Percentiles rank a stretch among this genome's conserved stretches.
Conservation (phyloP, 2,888 invertebrate species). For the Hymenopus coronatus region DNA sequence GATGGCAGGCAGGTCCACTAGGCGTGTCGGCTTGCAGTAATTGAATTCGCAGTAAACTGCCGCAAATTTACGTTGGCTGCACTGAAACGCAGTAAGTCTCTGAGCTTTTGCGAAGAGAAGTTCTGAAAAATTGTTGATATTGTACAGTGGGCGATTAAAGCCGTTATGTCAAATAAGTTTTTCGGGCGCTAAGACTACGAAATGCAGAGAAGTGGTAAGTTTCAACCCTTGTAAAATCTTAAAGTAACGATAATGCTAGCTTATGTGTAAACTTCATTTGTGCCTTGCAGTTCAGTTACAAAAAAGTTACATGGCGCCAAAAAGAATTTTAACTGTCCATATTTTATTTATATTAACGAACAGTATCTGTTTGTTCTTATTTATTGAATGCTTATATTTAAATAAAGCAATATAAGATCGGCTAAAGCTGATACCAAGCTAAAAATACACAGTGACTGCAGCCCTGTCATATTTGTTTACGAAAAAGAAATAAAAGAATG, state of each 20-base stretch:
- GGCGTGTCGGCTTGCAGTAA: too few species aligned
- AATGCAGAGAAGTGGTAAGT: conserved; percentile 30
- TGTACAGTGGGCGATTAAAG: conserved; percentile 5
- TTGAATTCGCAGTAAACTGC: too few species aligned
- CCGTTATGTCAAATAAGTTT: conserved; percentile 13
- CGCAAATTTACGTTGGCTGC: neutral
- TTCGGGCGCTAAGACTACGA: neutral
- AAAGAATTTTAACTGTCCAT: neutral
- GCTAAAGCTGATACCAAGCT: too few species aligned
- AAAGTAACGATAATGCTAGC: neutral
- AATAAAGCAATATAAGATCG: too few species aligned
- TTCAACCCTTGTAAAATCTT: neutral
- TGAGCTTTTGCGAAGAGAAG: neutral
- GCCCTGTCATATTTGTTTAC: too few species aligned
- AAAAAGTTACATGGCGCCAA: conserved; percentile 2
- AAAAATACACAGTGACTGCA: too few species aligned
- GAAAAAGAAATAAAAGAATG: too few species aligned
- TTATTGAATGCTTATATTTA: too few species aligned
- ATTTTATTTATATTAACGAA: too few species aligned
- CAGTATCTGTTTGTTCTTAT: too few species aligned
- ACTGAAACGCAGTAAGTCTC: neutral
- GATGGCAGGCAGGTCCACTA: too few species aligned
- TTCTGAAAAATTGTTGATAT: neutral
- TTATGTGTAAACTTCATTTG: neutral
- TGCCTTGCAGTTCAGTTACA: neutral